Conservation (phyloP, 2,797 vertebrate species). For the Coracias cyanogaster region DNA sequence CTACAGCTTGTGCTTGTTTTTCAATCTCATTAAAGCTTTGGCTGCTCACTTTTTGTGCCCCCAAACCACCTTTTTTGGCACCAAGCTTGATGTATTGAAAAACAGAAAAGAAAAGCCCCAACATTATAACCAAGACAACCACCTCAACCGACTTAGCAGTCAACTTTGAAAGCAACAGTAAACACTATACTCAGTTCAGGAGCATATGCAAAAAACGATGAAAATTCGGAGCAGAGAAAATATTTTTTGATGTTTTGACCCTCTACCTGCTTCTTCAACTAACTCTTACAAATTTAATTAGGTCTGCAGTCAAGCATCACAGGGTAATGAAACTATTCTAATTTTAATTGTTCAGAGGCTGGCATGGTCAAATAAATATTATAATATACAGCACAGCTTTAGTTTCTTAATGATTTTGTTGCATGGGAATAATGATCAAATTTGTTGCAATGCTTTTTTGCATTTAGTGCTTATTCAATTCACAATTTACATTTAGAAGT, state of each 20-base stretch:
- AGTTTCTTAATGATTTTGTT: neutral
- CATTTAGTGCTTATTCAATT: neutral
- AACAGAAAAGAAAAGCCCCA: neutral
- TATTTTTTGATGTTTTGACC: neutral
- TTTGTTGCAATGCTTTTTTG: neutral
- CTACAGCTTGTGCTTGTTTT: slow-evolving; percentile 91
- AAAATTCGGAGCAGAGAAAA: neutral
- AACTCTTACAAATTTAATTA: neutral
- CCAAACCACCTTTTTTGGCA: slow-evolving; percentile 90
- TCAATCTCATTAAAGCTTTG: slow-evolving; percentile 90
- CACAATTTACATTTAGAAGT: neutral
- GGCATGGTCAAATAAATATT: neutral
- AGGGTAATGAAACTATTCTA: neutral
- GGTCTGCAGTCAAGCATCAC: neutral
- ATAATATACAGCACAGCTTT: neutral
- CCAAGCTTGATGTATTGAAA: slow-evolving; percentile 82
- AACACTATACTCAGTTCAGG: neutral
- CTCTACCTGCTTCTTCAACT: neutral
- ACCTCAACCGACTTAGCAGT: neutral
- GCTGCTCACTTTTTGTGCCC: slow-evolving; percentile 93
- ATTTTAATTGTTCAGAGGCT: neutral
- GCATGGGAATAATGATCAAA: neutral
- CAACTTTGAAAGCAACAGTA: neutral
- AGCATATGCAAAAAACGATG: neutral
- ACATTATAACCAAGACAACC: neutral